Conservation (phyloP, 2,888 invertebrate species). For the Oscheius sp. region DNA sequence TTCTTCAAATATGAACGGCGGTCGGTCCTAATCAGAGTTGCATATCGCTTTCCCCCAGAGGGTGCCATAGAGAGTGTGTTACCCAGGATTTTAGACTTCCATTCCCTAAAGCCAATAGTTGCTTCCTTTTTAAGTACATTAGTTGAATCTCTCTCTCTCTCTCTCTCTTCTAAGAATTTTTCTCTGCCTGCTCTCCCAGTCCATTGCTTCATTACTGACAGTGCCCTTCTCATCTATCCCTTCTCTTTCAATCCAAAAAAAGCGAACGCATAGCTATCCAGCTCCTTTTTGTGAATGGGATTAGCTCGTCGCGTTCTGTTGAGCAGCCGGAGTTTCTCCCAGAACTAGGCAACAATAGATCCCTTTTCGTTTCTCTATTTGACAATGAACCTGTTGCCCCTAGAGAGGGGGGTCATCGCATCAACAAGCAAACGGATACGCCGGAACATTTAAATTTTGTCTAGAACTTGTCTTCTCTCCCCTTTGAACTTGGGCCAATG, state of each 20-base stretch:
- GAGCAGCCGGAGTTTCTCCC: slow-evolving; percentile 11
- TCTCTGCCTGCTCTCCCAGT: neutral
- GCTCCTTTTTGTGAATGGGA: slow-evolving; percentile 12
- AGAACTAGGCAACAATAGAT: neutral
- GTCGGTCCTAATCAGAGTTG: slow-evolving; percentile 2
- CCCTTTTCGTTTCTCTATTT: neutral
- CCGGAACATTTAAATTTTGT: neutral
- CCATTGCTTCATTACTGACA: slow-evolving; percentile 1
- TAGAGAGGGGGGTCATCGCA: slow-evolving; percentile 18
- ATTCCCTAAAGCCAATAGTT: neutral
- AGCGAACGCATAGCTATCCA: slow-evolving; percentile 4
- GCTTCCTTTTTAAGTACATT: slow-evolving; percentile 4
- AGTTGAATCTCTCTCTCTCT: neutral
- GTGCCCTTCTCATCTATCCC: neutral
- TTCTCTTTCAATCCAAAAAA: neutral
- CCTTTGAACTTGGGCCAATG: neutral
- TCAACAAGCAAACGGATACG: slow-evolving; percentile 10
- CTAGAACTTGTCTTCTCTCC: neutral
- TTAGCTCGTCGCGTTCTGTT: slow-evolving; percentile 22
- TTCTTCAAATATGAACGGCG: slow-evolving; percentile 20
- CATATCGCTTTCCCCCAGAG: slow-evolving; percentile 19
- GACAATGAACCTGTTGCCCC: slow-evolving; percentile 3
- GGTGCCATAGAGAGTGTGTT: too few relatives aligned
- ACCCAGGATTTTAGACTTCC: neutral
- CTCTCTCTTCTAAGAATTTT: neutral